Evolutionary conservation across 2,797 vertebrate genomes (phyloP).

Genomic region (Enteromius radiatus): DNA sequence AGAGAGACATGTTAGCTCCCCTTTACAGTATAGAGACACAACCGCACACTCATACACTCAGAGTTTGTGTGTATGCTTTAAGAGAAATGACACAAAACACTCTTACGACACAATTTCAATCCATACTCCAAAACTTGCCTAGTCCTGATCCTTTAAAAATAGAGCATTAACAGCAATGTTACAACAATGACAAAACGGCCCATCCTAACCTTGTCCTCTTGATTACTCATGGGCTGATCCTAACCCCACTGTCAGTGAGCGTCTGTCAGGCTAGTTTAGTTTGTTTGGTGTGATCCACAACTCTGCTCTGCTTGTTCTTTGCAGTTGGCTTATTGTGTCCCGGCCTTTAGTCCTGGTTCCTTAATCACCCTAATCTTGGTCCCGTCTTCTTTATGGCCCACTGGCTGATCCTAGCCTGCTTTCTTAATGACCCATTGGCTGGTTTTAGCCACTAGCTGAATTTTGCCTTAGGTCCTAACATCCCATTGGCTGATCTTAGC

Average conservation of each 20-base stretch:
- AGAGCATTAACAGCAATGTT: background rate
- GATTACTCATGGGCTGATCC: background rate
- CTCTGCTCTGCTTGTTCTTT: no score
- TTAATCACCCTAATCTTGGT: background rate
- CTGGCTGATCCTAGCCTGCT: background rate
- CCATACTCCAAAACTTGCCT: background rate
- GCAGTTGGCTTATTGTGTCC: no score
- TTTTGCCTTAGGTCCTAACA: background rate
- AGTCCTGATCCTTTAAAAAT: background rate
- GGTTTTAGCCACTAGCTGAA: background rate
- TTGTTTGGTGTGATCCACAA: no score
- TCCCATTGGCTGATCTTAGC: background rate
- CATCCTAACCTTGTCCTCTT: background rate
- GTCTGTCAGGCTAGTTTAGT: no score
- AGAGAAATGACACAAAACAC: background rate
- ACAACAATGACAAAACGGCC: no score
- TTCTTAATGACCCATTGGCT: background rate
- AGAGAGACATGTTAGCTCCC: slow-evolving; percentile 59
- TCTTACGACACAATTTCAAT: background rate
- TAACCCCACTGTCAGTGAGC: background rate
- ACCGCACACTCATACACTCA: slow-evolving; percentile 41
- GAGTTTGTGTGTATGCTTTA: background rate
- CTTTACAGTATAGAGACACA: slow-evolving; percentile 20
- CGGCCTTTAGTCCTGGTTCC: no score
- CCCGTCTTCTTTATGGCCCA: background rate